These are phyloP conservation scores for Hyposmocoma kahamanoa DNA, from an alignment of 1,140 invertebrate species.

Conservation along the genomic window DNA sequence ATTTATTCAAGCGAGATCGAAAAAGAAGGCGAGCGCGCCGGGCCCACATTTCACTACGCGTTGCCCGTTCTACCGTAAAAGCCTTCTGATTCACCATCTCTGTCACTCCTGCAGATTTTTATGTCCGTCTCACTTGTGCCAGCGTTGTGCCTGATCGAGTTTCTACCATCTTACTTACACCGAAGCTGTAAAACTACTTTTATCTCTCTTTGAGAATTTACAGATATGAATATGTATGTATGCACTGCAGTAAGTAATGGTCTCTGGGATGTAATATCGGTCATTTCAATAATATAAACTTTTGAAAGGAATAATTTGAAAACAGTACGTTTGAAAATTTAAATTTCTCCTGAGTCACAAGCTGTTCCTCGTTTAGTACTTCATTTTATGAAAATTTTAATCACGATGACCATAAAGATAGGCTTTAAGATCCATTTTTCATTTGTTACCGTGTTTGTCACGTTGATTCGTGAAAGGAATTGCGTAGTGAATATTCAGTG, in stretches of 20 bases:
- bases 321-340: conserved; percentile 21
- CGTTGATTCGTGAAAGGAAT: no score
- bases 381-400: no score
- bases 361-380: no score
- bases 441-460: no score
- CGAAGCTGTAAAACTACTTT: conserved; percentile 67
- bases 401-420: no score
- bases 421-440: no score
- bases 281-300: conserved; percentile 52
- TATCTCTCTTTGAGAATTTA: conserved; percentile 62
- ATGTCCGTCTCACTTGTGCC: conserved; percentile 36
- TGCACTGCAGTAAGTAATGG: conserved; percentile 55
- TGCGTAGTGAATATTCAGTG: no score
- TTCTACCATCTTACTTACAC: conserved; percentile 69
- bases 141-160: conserved; percentile 58
- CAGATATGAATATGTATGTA: conserved; percentile 65
- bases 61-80: conserved; percentile 69
- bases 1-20: conserved; percentile 69
- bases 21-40: conserved; percentile 50
- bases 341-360: no score
- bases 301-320: conserved; percentile 33
- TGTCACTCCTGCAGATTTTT: conserved; percentile 20
- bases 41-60: conserved; percentile 65
- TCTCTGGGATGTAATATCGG: conserved; percentile 38
- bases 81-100: conserved; percentile 58